Percentiles rank a stretch among this genome's conserved stretches.
phyloP scores from a whole-genome alignment of 2,113 vertebrate genomes.

The Scolopax mira region DNA sequence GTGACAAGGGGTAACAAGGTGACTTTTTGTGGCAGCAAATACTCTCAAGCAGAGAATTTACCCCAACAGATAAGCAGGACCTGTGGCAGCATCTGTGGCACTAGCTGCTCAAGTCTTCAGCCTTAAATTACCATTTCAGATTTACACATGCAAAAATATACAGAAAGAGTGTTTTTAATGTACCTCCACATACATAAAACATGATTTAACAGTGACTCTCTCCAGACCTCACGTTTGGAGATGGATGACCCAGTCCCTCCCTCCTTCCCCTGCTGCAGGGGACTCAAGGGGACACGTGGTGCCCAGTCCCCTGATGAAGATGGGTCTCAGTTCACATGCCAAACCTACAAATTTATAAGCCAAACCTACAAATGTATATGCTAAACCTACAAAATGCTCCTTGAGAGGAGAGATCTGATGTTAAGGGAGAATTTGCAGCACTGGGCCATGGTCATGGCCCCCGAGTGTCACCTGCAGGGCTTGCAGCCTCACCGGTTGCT shows the following conservation, averaged over 20 bases:
- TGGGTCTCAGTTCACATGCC: background rate
- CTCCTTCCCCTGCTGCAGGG: fast-evolving
- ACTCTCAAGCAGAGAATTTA: background rate
- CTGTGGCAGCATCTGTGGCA: fast-evolving
- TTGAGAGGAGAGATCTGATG: background rate
- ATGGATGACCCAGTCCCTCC: background rate
- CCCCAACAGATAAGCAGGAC: background rate
- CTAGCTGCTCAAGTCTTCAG: background rate
- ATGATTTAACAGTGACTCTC: fast-evolving
- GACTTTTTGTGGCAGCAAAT: background rate
- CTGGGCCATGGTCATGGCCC: background rate
- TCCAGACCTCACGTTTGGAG: background rate
- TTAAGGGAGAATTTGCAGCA: background rate
- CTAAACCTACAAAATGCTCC: background rate
- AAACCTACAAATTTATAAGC: background rate
- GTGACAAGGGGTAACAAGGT: background rate
- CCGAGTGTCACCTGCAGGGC: background rate
- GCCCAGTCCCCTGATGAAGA: background rate
- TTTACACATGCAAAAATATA: background rate
- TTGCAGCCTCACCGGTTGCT: background rate
- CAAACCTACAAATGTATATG: background rate
- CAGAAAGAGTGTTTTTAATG: background rate
- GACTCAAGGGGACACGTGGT: fast-evolving
- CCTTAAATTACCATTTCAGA: background rate
- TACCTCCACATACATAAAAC: fast-evolving